Conservation (phyloP, 2,113 vertebrate species). For the Hypocryptadius cinnamomeus region DNA sequence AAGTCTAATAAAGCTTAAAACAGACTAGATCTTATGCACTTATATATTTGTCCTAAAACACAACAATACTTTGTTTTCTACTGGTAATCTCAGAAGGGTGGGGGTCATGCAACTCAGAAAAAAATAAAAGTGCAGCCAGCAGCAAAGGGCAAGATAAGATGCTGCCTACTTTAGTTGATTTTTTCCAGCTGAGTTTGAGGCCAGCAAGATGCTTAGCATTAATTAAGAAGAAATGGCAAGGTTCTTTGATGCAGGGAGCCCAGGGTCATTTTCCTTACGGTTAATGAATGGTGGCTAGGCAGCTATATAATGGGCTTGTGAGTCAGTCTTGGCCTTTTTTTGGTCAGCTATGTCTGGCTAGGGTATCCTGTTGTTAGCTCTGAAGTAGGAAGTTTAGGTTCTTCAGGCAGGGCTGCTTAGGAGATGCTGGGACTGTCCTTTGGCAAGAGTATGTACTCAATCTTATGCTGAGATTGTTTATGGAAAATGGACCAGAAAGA, state of each 20-base stretch:
- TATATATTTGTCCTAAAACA: background rate
- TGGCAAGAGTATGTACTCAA: background rate
- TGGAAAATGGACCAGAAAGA: background rate
- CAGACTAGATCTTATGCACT: background rate
- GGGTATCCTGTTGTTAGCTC: background rate
- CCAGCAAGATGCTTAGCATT: background rate
- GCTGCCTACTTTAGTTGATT: background rate
- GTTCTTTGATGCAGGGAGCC: background rate
- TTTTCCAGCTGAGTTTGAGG: background rate
- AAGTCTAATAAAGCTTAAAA: background rate
- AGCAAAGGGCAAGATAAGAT: background rate
- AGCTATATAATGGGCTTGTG: slow-evolving; percentile 1
- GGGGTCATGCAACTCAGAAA: background rate
- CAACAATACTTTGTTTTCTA: background rate
- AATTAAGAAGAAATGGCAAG: slow-evolving; percentile 20
- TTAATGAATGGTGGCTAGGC: slow-evolving; percentile 2
- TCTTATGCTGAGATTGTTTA: background rate
- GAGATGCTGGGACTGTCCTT: background rate
- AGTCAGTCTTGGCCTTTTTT: background rate
- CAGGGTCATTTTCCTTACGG: background rate
- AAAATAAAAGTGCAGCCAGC: background rate
- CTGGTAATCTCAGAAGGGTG: background rate
- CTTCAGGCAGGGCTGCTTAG: background rate
- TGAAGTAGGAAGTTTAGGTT: background rate
- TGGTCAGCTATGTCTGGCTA: background rate